Conservation (phyloP, 2,888 invertebrate species). For the Saturnia pavonia region DNA sequence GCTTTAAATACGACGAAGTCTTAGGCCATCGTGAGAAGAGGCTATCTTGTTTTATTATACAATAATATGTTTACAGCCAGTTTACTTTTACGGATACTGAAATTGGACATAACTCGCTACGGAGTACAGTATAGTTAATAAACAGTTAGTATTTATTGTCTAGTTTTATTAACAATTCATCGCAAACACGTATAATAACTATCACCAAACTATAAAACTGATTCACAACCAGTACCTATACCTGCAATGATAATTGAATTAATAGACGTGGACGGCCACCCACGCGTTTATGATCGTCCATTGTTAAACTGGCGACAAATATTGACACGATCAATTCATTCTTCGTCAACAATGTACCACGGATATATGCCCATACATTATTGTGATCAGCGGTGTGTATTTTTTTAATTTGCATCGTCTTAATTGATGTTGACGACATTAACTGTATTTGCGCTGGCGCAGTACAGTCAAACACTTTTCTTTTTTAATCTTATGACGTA, state of each 20-base stretch:
- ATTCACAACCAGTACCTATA: constrained; percentile 43
- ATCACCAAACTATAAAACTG: constrained; percentile 26
- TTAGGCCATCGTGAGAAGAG: too few relatives aligned
- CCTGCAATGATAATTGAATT: constrained; percentile 67
- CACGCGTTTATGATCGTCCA: constrained; percentile 56
- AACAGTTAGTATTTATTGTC: not conserved
- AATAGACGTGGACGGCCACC: constrained; percentile 64
- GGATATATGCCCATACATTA: constrained; percentile 21
- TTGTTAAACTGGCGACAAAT: constrained; percentile 72
- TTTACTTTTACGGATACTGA: not conserved
- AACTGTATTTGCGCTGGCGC: not conserved
- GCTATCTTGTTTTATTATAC: not conserved
- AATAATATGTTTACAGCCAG: not conserved
- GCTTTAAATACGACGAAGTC: too few relatives aligned
- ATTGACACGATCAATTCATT: constrained; percentile 62
- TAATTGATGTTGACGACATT: constrained; percentile 11
- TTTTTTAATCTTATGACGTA: too few relatives aligned
- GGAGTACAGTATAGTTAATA: not conserved
- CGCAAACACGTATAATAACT: not conserved
- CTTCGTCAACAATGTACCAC: constrained; percentile 44
- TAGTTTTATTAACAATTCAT: not conserved
- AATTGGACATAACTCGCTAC: not conserved
- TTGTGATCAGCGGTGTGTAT: constrained; percentile 17
- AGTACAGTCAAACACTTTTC: not conserved
- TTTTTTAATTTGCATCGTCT: constrained; percentile 19